These are phyloP conservation scores for Perizoma affinitatum DNA, from an alignment of 2,888 invertebrate species.

Conservation along the genomic window DNA sequence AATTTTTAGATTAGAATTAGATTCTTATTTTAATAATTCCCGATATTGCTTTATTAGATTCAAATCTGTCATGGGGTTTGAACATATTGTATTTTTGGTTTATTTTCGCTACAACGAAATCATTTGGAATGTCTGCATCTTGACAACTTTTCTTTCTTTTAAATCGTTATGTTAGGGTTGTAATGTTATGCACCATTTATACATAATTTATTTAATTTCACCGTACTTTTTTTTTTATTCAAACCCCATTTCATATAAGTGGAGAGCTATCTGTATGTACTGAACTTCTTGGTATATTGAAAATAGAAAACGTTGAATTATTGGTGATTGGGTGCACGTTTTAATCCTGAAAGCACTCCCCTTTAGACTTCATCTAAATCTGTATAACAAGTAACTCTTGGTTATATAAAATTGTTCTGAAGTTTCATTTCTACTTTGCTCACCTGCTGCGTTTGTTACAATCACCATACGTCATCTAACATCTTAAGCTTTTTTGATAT, in stretches of 20 bases:
- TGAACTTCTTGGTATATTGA: slow-evolving; percentile 43
- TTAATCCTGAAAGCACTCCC: slow-evolving; percentile 79
- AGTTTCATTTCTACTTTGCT: slow-evolving; percentile 18
- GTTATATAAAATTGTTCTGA: slow-evolving; percentile 14
- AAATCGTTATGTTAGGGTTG: slow-evolving; percentile 60
- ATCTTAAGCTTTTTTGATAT: slow-evolving; percentile 72
- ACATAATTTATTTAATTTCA: slow-evolving; percentile 55
- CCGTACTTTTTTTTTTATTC: slow-evolving; percentile 63
- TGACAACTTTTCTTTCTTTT: slow-evolving; percentile 80
- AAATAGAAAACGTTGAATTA: slow-evolving; percentile 37
- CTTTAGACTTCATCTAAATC: slow-evolving; percentile 51
- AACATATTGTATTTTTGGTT: too few relatives aligned
- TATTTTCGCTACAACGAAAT: slow-evolving; percentile 69
- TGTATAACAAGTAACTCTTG: slow-evolving; percentile 68
- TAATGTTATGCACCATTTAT: slow-evolving; percentile 66
- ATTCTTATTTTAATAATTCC: slow-evolving; percentile 19
- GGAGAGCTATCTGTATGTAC: slow-evolving; percentile 72
- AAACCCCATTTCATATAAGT: slow-evolving; percentile 81
- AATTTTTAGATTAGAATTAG: slow-evolving; percentile 25
- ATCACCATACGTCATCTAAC: slow-evolving; percentile 74
- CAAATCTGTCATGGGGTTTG: slow-evolving; percentile 78
- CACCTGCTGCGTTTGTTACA: slow-evolving; percentile 66
- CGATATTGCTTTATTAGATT: slow-evolving; percentile 63
- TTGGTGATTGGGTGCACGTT: slow-evolving; percentile 82
- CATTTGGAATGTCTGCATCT: slow-evolving; percentile 83